Base-by-base conservation (phyloP, 2,888 invertebrate species). In the Standfussiana lucernea region DNA sequence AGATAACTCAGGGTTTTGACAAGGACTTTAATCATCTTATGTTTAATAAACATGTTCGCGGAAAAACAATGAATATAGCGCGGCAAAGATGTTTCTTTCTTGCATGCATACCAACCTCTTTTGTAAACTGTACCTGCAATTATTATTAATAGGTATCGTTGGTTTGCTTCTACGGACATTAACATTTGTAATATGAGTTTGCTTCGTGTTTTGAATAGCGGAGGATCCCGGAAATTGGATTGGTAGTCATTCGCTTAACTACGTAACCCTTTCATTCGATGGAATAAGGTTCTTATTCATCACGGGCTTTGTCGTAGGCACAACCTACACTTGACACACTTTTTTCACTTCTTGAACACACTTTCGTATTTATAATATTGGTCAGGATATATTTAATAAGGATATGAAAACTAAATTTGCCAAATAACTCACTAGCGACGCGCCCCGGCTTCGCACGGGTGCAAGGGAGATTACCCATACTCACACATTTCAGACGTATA, bases 131-230 rank as follows among this genome's bases (percentile, higher is more conserved):
- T 68, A 59, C 61, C 21, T 42, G 40, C 62, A 71, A 56, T 77
- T 67, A 50, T 64, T 50, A 37, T 32, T 72, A 82, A 83, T 78
- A 40, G 40, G 8, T 7, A 62, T 40, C 77, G 64, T 37, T 77
- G 50, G 70, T 28, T 65, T 40, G 64, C 56, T 83, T 50, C 24
- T 68, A 28, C 56, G 53, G 10, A 64, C 50, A 70, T 69, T 75
- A 42, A 65, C 53, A 65, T 59, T 75, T 66, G 66, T 82, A 61
- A 40, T 61, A 40, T 47, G 24, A 61, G 69, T 50, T 65, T 35
- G 47, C 11, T 70, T 40, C 24, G 37, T 35, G 37, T 1, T 68
- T 21, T 53, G 45, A 53, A 82, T 70, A 28, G 45, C 59, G 37
- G 32, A 32, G 65, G 24, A 59, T 32, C 18, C 15, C 59, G 64